Percentiles rank a stretch among this genome's conserved stretches.
These are phyloP conservation scores for Semnornis frantzii DNA, from an alignment of 2,113 vertebrate genomes.

Conservation along the genomic window DNA sequence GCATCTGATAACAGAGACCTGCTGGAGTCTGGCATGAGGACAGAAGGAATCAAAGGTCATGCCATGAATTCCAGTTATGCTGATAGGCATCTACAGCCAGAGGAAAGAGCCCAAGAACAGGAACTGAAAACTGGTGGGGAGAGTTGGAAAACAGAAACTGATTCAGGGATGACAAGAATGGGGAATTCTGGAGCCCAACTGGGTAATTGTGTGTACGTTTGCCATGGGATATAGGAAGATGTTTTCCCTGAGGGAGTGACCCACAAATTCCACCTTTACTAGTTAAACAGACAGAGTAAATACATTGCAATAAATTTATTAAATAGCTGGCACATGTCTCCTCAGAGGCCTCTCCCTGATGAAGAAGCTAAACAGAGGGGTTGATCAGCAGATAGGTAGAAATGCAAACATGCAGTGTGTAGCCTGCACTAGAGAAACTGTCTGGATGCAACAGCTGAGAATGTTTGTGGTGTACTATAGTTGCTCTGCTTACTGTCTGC, in stretches of 20 bases:
- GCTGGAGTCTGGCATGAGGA: constrained; percentile 66
- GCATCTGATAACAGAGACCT: constrained; percentile 65
- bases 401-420: not conserved
- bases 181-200: not conserved
- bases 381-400: not conserved
- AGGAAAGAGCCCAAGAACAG: constrained; percentile 55
- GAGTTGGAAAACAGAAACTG: constrained; percentile 15
- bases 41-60: constrained; percentile 65
- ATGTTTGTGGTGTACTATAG: not conserved
- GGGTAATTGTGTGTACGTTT: not conserved
- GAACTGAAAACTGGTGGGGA: not conserved
- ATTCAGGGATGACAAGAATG: not conserved
- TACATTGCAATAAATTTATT: not conserved
- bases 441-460: not conserved
- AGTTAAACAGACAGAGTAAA: not conserved
- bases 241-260: not conserved
- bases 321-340: not conserved
- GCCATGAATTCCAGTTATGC: constrained; percentile 72
- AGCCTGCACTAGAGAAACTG: not conserved
- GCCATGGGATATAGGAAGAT: not conserved
- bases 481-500: not conserved
- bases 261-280: not conserved
- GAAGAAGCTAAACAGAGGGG: not conserved
- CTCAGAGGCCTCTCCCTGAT: not conserved
- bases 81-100: constrained; percentile 59